These are phyloP conservation scores for Ectemnius continuus DNA, from an alignment of 2,888 invertebrate species.

Conservation along the genomic window DNA sequence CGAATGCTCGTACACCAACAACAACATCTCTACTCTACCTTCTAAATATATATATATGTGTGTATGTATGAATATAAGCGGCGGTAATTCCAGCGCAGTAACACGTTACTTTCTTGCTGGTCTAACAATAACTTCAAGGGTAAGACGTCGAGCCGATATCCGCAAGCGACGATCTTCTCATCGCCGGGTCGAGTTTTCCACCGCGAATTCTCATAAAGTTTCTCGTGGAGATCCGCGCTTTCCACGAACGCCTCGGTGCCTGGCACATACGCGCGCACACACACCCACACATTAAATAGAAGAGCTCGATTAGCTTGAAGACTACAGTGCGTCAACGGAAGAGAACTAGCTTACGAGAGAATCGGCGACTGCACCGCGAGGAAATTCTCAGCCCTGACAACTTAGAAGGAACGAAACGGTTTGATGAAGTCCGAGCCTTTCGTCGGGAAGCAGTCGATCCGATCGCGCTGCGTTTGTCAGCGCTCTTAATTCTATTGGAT, in stretches of 20 bases:
- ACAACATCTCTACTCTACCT: neutral
- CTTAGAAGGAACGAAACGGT: neutral
- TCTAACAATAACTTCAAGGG: conserved; percentile 63
- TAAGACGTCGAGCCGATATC: conserved; percentile 2
- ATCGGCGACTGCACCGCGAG: neutral
- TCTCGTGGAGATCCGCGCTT: conserved; percentile 59
- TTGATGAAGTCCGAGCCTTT: neutral
- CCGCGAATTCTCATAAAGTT: conserved; percentile 68
- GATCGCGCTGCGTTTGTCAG: neutral
- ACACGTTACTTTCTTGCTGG: conserved; percentile 60
- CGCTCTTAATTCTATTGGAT: neutral
- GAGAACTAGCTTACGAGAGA: neutral
- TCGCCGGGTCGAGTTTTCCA: conserved; percentile 57
- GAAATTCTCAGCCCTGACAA: neutral
- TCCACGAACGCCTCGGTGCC: conserved; percentile 45
- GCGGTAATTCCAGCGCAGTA: neutral
- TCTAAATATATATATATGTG: conserved; percentile 13
- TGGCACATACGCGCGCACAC: no score
- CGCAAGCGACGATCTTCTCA: conserved; percentile 1
- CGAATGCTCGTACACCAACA: conserved; percentile 4
- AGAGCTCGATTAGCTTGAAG: conserved; percentile 4
- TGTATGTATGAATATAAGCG: conserved; percentile 4
- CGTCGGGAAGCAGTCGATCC: neutral
- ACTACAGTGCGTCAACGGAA: neutral
- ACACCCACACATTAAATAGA: neutral